Conservation (phyloP, 1,140 invertebrate species). For the Sesamia nonagrioides region DNA sequence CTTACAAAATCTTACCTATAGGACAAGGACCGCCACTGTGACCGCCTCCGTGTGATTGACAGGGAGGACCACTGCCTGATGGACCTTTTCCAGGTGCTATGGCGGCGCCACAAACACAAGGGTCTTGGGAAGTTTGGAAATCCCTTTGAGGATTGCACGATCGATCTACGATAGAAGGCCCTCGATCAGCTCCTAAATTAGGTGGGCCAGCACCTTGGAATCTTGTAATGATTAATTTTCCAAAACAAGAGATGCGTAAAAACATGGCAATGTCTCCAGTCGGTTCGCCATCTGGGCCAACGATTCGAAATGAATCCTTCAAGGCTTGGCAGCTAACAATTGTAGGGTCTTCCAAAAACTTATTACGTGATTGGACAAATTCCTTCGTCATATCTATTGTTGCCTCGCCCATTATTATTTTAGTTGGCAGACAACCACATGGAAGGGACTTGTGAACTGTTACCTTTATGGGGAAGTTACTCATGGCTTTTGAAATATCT, state of each 20-base stretch:
- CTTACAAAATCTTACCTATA: conserved; percentile 58
- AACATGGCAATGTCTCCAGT: conserved; percentile 87
- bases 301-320: conserved; percentile 88
- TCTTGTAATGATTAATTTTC: conserved; percentile 90
- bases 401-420: conserved; percentile 78
- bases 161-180: conserved; percentile 66
- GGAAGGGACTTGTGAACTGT: conserved; percentile 75
- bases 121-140: conserved; percentile 71
- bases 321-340: conserved; percentile 84
- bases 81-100: conserved; percentile 40
- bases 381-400: conserved; percentile 84
- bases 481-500: conserved; percentile 81
- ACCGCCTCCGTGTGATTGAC: conserved; percentile 34
- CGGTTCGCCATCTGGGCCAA: conserved; percentile 78
- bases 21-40: conserved; percentile 60
- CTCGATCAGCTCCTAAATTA: conserved; percentile 57
- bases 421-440: conserved; percentile 78
- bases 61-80: conserved; percentile 47
- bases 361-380: conserved; percentile 79
- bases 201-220: conserved; percentile 86
- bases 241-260: conserved; percentile 90
- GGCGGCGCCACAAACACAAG: conserved; percentile 75
- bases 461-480: conserved; percentile 75
- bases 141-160: conserved; percentile 73
- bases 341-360: conserved; percentile 73